These are phyloP conservation scores for Platyrinchus mystaceus DNA, from an alignment of 2,797 vertebrate genomes.

Conservation along the genomic window DNA sequence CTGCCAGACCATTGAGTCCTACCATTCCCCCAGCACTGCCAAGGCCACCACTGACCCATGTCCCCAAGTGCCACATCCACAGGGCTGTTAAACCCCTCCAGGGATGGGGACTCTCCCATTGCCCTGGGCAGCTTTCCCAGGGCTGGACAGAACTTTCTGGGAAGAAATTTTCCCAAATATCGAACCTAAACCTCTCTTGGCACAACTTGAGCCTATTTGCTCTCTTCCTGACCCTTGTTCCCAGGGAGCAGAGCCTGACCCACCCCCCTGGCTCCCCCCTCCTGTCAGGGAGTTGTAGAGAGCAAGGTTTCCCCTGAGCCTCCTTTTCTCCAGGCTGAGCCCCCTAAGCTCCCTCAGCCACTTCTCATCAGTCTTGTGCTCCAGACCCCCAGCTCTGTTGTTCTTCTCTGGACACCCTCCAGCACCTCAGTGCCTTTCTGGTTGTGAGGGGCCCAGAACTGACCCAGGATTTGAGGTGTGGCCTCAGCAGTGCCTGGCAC, in stretches of 20 bases:
- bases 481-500: neutral
- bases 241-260: neutral
- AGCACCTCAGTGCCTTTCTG: rapidly evolving
- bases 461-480: neutral
- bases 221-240: neutral
- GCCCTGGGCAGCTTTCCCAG: neutral
- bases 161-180: neutral
- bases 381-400: neutral
- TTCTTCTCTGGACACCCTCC: neutral
- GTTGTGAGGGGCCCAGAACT: neutral
- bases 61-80: neutral
- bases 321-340: neutral
- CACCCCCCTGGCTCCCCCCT: rapidly evolving
- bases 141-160: neutral
- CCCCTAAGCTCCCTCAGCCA: neutral
- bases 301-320: neutral
- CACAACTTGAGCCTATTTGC: neutral
- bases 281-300: neutral
- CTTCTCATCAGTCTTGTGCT: neutral
- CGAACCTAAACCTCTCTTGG: neutral
- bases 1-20: neutral
- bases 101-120: neutral
- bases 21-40: neutral
- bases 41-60: neutral
- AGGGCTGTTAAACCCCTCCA: neutral